Conservation (phyloP, 2,888 invertebrate species). For the Catocala nupta region DNA sequence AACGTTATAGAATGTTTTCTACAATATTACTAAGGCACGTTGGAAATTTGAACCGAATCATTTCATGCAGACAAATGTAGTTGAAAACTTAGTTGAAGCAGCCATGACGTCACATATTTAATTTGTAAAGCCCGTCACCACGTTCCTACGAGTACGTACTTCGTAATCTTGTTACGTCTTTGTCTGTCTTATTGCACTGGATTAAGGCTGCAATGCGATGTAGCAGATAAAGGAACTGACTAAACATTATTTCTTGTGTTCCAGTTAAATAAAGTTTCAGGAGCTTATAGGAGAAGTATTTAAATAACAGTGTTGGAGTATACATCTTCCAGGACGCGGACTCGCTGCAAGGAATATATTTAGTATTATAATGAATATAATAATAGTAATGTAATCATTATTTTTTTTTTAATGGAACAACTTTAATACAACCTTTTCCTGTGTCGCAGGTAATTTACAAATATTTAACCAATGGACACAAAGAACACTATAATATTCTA, state of each 20-base stretch:
- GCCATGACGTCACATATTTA: slow-evolving; percentile 41
- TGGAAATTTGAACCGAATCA: slow-evolving; percentile 40
- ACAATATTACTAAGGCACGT: slow-evolving; percentile 21
- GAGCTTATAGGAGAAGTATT: not conserved
- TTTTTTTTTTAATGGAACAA: too few species aligned
- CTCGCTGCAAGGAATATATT: too few species aligned
- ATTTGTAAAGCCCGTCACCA: slow-evolving; percentile 43
- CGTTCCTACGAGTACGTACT: slow-evolving; percentile 34
- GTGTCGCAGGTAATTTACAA: too few species aligned
- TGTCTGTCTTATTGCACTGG: slow-evolving; percentile 59
- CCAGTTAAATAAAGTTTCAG: slow-evolving; percentile 11
- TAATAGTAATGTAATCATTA: too few species aligned
- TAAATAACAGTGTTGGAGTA: too few species aligned
- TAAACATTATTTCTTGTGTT: slow-evolving; percentile 57
- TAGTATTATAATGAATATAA: too few species aligned
- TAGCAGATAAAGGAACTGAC: slow-evolving; percentile 61
- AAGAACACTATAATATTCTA: too few species aligned
- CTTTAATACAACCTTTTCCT: too few species aligned
- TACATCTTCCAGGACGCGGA: too few species aligned
- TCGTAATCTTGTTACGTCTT: slow-evolving; percentile 60
- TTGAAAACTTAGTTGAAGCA: slow-evolving; percentile 23
- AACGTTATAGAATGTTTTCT: slow-evolving; percentile 1
- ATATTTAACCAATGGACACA: too few species aligned
- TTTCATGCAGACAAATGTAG: slow-evolving; percentile 33
- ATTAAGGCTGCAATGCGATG: slow-evolving; percentile 64